Conservation (phyloP, 2,113 vertebrate species). For the Oreocharis arfaki region DNA sequence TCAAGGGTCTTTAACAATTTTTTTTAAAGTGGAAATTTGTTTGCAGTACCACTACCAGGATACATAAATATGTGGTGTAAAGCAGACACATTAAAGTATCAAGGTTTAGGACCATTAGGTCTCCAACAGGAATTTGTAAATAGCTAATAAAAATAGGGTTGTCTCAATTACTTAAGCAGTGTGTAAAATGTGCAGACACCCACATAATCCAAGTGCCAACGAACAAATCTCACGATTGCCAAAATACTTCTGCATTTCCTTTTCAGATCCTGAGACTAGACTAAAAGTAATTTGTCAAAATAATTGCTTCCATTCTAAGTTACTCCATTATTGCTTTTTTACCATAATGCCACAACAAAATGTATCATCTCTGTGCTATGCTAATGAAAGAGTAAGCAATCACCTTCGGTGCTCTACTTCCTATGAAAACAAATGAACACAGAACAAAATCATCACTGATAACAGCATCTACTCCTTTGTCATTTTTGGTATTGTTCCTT, state of each 20-base stretch:
- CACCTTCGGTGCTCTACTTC: neutral
- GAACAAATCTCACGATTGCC: neutral
- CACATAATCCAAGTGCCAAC: neutral
- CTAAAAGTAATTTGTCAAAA: neutral
- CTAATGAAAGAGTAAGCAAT: neutral
- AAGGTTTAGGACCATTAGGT: neutral
- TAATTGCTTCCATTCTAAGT: neutral
- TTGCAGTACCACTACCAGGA: neutral
- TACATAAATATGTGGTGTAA: neutral
- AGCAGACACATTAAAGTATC: neutral
- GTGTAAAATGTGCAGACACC: neutral
- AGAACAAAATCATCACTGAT: neutral
- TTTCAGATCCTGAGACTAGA: neutral
- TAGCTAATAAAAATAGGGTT: neutral
- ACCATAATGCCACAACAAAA: neutral
- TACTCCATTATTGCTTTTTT: neutral
- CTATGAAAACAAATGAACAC: neutral
- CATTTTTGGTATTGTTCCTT: neutral
- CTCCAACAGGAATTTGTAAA: neutral
- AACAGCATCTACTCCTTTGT: neutral
- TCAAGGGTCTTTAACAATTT: fast-evolving
- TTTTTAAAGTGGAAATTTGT: neutral
- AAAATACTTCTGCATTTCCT: neutral
- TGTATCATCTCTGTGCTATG: neutral
- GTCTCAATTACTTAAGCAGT: neutral